Base-by-base conservation (phyloP, 2,888 invertebrate species). In the Azorinus chamasolen region DNA sequence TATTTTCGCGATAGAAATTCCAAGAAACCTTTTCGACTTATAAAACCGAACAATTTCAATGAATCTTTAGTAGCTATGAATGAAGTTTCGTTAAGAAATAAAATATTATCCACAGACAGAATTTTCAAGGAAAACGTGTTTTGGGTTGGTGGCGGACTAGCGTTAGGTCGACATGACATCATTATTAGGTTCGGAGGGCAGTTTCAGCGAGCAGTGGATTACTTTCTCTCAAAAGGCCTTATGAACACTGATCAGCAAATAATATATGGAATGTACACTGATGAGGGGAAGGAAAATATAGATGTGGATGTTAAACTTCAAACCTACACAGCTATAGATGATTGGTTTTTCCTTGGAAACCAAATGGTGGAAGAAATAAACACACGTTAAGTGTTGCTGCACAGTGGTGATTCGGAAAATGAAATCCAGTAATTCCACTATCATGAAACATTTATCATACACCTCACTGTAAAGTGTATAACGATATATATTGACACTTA, bases 191-290 rank as follows among this genome's bases (percentile, higher is more conserved):
- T 73, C 57, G 74, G 70, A 50, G 39, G 43, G n/a, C 43, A 66
- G 24, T 79, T 74, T 63, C 51, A 72, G 45, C 46, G 53, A 45
- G 69, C 80, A 14, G 76, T 81, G 1, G 57, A 59, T 5, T 79
- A 70, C 57, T 81, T 76, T 46, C 45, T 83, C 2, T 51, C 58
- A 3, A 45, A 65, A 24, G 22, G 51, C 1, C 41, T 80, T 14
- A 74, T 70, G 41, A 81, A 74, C 37, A 74, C 83, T 2, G 83
- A 83, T 18, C 80, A 83, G 41, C 83, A 80, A 50, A 57, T 81
- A 1, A 37, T 77, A 5, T 74, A 71, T 50, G 72, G 73, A 22
- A 68, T 83, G 62, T 81, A 61, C 43, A 68, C 73, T 24, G 16
- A 32, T 1, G 58, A 53, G 14, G 83, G 80, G 16, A 48, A 54